A percentile compares a stretch with the other conserved stretches of the same genome.
Evolutionary conservation across 1,140 invertebrate genomes (phyloP).

Genomic region (Drosophila parabipectinata): DNA sequence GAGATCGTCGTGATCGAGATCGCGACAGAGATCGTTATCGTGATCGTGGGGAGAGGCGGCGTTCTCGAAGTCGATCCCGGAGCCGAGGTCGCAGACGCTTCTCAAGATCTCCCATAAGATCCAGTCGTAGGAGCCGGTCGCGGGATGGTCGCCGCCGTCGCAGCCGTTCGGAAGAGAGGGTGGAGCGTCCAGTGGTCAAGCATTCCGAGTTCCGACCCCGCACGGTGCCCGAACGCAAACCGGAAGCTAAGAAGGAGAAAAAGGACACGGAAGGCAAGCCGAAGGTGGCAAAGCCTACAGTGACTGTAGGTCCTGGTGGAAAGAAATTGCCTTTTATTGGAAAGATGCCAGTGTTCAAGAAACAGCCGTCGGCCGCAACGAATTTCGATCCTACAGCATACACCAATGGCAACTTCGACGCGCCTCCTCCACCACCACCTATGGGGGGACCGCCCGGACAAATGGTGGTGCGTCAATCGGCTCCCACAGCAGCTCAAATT

Average conservation of each 20-base stretch:
- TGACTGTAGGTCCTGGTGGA: constrained; percentile 35
- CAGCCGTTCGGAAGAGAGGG: constrained; percentile 52
- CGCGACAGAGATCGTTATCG: constrained; percentile 56
- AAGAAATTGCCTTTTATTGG: constrained; percentile 90
- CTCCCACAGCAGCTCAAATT: constrained; percentile 77
- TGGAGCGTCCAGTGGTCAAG: constrained; percentile 77
- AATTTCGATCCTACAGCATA: constrained; percentile 33
- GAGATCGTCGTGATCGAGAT: constrained; percentile 45
- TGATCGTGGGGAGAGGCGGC: constrained; percentile 44
- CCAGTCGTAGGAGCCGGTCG: constrained; percentile 58
- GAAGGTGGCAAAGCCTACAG: constrained; percentile 35
- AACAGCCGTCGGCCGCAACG: constrained; percentile 78
- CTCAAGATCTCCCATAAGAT: constrained; percentile 45
- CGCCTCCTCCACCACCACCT: constrained; percentile 51
- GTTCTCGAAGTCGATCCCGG: constrained; percentile 51
- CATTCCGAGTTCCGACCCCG: constrained; percentile 82
- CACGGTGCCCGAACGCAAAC: constrained; percentile 52
- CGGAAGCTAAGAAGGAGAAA: constrained; percentile 79
- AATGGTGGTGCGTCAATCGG: constrained; percentile 39
- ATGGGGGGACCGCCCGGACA: constrained; percentile 19
- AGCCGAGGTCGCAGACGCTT: constrained; percentile 55
- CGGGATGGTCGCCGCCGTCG: constrained; percentile 48
- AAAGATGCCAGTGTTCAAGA: constrained; percentile 88
- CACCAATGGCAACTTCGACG: constrained; percentile 49
- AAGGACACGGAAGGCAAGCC: constrained; percentile 66